Conservation (phyloP, 2,797 vertebrate genomes). For the Taeniopygia guttata region DNA sequence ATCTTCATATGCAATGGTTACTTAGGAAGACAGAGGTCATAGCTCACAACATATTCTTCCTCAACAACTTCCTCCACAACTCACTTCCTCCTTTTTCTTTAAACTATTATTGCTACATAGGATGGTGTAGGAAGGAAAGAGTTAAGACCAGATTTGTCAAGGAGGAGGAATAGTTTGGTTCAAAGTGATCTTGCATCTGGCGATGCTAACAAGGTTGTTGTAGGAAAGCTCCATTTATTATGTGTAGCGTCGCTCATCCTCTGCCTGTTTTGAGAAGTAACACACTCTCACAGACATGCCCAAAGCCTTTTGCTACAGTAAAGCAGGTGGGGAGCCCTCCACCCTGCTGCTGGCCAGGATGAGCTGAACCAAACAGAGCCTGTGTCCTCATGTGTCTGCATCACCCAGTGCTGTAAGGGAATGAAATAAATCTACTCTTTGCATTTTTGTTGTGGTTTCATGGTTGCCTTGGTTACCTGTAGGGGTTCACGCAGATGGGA, state of each 20-base stretch:
- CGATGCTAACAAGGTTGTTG: neutral
- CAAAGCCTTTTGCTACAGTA: neutral
- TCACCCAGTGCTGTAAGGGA: accelerated
- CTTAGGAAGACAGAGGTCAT: neutral
- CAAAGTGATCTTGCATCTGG: neutral
- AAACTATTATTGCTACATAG: neutral
- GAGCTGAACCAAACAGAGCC: accelerated
- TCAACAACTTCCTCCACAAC: too few relatives aligned
- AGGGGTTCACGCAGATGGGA: neutral
- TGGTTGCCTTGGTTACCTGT: neutral
- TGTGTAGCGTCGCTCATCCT: neutral
- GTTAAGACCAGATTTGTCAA: neutral
- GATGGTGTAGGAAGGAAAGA: neutral
- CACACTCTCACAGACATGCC: neutral
- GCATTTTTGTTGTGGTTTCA: neutral
- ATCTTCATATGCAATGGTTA: neutral
- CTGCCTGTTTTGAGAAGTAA: neutral
- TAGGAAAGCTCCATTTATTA: neutral
- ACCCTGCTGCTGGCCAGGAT: neutral
- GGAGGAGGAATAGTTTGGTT: neutral
- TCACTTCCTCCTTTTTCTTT: neutral
- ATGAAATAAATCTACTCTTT: neutral
- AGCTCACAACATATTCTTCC: neutral
- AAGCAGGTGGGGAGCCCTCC: neutral
- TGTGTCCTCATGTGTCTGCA: neutral